Evolutionary conservation across 2,797 vertebrate species (phyloP).

Genomic region (Gymnopithys bicolor): DNA sequence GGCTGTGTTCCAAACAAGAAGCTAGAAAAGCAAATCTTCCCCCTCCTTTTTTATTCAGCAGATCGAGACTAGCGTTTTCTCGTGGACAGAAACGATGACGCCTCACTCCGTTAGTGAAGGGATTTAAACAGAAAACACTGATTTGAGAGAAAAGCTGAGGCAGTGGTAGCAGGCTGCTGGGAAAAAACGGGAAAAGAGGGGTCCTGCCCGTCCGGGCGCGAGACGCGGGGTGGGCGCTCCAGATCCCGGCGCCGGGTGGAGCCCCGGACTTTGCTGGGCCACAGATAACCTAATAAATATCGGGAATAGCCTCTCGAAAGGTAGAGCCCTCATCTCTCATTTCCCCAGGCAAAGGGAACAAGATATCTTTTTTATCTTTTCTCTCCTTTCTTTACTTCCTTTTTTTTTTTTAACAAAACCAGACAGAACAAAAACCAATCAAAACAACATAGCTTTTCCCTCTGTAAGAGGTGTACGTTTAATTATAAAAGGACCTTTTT

Average conservation of each 20-base stretch:
- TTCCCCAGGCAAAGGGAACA: neutral
- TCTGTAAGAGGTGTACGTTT: slow-evolving; percentile 71
- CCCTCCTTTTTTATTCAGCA: neutral
- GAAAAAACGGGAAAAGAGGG: neutral
- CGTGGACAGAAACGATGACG: neutral
- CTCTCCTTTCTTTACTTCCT: neutral
- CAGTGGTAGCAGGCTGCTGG: neutral
- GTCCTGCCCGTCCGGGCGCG: rapidly evolving
- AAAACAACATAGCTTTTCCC: neutral
- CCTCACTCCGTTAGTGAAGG: neutral
- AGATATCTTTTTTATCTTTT: neutral
- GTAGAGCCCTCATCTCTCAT: neutral
- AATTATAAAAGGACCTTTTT: slow-evolving; percentile 64
- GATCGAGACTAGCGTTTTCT: neutral
- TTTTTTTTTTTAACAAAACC: neutral
- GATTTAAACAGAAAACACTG: neutral
- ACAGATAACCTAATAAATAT: neutral
- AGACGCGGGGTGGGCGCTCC: rapidly evolving
- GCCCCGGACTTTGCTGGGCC: neutral
- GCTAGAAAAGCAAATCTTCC: neutral
- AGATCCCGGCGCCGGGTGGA: neutral
- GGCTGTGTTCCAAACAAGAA: neutral
- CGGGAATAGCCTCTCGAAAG: neutral
- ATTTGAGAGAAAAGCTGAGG: neutral
- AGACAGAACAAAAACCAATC: no score